A percentile compares a stretch with the other conserved stretches of the same genome.
These are phyloP conservation scores for Baronia brevicornis DNA, from an alignment of 2,888 invertebrate species.

Conservation along the genomic window DNA sequence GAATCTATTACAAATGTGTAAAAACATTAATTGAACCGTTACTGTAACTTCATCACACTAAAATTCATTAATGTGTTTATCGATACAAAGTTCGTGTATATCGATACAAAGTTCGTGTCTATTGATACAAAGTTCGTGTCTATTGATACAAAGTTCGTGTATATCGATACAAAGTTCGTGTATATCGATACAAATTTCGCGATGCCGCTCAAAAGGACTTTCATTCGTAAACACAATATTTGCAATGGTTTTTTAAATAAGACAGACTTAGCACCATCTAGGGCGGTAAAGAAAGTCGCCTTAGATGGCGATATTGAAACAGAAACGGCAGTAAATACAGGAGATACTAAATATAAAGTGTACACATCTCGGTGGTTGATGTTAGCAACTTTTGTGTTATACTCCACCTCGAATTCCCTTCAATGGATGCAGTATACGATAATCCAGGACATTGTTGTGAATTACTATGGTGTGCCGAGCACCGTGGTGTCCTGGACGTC, in stretches of 20 bases:
- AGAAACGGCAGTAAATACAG: conserved; percentile 23
- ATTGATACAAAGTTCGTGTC: not conserved
- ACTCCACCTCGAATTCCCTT: conserved; percentile 92
- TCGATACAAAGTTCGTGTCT: not conserved
- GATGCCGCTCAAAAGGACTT: conserved; percentile 16
- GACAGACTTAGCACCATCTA: too few relatives aligned
- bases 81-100: too few relatives aligned
- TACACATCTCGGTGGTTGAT: conserved; percentile 87
- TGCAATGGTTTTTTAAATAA: too few relatives aligned
- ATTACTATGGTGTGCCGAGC: conserved; percentile 82
- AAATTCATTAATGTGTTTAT: too few relatives aligned
- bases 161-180: not conserved
- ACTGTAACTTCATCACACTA: too few relatives aligned
- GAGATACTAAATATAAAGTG: conserved; percentile 63
- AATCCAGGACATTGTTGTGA: conserved; percentile 85
- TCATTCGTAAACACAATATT: too few relatives aligned
- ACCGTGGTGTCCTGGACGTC: conserved; percentile 95
- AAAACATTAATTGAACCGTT: too few relatives aligned
- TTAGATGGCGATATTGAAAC: conserved; percentile 45
- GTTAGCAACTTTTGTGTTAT: conserved; percentile 86
- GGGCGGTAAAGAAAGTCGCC: conserved; percentile 22
- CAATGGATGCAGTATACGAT: conserved; percentile 98
- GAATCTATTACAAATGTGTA: too few relatives aligned
- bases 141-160: too few relatives aligned
- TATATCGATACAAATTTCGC: not conserved